phyloP scores from a whole-genome alignment of 30 jellyfish, hydroid and myxozoan genomes.

The Rhopilema esculentum region DNA sequence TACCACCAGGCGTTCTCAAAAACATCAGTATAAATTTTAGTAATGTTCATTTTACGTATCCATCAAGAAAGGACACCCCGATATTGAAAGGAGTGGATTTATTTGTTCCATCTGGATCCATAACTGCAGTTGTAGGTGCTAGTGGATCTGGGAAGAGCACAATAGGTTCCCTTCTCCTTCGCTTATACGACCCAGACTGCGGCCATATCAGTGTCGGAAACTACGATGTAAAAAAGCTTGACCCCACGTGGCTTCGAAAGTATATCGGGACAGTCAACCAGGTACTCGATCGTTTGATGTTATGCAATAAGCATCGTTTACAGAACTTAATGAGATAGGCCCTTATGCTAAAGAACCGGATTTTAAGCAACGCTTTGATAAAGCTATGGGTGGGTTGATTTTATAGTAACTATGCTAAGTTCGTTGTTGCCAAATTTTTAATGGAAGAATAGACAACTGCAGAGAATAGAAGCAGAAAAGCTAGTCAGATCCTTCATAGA shows the following conservation, averaged over 20 bases:
- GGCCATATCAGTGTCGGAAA: constrained; percentile 87
- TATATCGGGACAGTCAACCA: constrained; percentile 95
- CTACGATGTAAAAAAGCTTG: constrained; percentile 69
- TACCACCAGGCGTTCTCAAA: constrained; percentile 49
- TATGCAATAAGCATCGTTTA: no score
- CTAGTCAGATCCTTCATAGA: no score
- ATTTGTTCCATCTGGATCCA: constrained; percentile 80
- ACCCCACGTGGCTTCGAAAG: constrained; percentile 87
- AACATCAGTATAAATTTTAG: constrained; percentile 73
- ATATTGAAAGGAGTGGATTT: constrained; percentile 72
- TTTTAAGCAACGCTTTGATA: no score
- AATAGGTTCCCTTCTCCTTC: constrained; percentile 87
- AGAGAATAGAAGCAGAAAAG: no score
- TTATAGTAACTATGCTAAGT: no score
- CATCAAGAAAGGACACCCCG: constrained; percentile 72
- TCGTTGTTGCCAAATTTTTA: no score
- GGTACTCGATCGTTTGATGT: constrained; percentile 51
- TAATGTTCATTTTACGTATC: constrained; percentile 77
- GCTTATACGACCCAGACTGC: constrained; percentile 88
- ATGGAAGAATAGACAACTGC: no score
- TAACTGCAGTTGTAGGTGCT: constrained; percentile 96
- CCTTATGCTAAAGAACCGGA: no score
- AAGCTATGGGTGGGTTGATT: no score
- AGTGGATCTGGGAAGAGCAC: constrained; percentile 99
- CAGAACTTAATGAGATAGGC: no score